These are phyloP conservation scores for Oophaga pumilio DNA, from an alignment of 2,113 vertebrate genomes.

Conservation along the genomic window DNA sequence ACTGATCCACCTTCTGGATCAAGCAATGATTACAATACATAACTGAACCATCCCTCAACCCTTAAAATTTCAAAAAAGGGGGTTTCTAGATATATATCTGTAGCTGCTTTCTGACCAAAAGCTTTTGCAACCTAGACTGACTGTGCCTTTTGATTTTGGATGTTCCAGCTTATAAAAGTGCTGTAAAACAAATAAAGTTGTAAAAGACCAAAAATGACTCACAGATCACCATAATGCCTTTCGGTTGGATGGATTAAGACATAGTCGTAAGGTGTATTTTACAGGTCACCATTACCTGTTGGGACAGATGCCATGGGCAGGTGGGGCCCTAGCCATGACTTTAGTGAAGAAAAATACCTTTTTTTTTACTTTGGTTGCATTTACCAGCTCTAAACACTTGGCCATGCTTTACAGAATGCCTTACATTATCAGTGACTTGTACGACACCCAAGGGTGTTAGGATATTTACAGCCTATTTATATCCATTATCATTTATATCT, in stretches of 20 bases:
- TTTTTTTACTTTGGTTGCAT: background rate
- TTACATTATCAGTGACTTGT: slow-evolving; percentile 17
- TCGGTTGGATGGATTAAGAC: slow-evolving; percentile 75
- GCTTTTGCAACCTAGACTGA: slow-evolving; percentile 89
- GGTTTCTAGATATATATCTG: slow-evolving; percentile 55
- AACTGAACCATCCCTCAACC: background rate
- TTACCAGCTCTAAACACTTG: background rate
- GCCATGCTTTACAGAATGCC: slow-evolving; percentile 18
- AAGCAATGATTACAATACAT: background rate
- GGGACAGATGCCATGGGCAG: background rate
- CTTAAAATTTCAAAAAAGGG: background rate
- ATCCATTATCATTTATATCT: background rate
- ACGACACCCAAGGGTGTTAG: background rate
- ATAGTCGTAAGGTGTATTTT: background rate
- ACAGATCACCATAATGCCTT: slow-evolving; percentile 96
- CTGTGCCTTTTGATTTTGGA: slow-evolving; percentile 95
- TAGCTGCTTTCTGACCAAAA: slow-evolving; percentile 87
- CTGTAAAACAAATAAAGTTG: slow-evolving; percentile 72
- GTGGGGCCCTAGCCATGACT: background rate
- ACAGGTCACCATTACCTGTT: background rate
- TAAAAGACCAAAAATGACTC: slow-evolving; percentile 91
- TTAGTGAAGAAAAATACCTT: background rate
- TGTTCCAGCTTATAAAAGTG: slow-evolving; percentile 92
- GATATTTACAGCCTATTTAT: background rate
- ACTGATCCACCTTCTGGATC: background rate